phyloP scores from a whole-genome alignment of 2,797 vertebrate genomes.

The Mus spretus region DNA sequence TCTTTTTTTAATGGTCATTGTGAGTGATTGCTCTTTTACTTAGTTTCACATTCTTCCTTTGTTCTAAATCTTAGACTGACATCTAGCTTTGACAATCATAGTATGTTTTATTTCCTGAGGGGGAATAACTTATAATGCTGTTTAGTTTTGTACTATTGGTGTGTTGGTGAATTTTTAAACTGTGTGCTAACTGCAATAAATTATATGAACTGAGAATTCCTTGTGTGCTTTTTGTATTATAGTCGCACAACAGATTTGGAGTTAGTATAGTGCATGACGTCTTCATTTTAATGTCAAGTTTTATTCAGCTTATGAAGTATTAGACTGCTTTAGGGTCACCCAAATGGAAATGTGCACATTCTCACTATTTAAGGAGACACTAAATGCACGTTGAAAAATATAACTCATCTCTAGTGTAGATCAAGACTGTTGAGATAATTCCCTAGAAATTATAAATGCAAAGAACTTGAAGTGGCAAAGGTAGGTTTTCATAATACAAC shows the following conservation, averaged over 20 bases:
- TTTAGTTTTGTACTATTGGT: constrained; percentile 99
- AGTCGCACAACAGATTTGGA: background rate
- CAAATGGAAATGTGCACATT: constrained; percentile 1
- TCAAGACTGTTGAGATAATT: constrained; percentile 43
- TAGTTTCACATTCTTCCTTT: constrained; percentile 93
- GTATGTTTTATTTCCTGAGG: constrained; percentile 99
- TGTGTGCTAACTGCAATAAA: constrained; percentile 99
- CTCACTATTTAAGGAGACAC: constrained; percentile 24
- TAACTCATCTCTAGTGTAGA: background rate
- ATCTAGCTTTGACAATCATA: constrained; percentile 99
- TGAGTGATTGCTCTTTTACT: constrained; percentile 91
- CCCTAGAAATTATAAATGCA: background rate
- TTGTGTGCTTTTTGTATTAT: constrained; percentile 76
- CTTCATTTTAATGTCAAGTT: constrained; percentile 7
- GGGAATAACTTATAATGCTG: constrained; percentile 99
- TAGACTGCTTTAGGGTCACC: constrained; percentile 29
- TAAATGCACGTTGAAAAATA: constrained; percentile 19
- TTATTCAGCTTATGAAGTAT: background rate
- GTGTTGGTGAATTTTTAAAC: constrained; percentile 99
- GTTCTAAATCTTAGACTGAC: constrained; percentile 96
- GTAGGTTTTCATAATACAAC: background rate
- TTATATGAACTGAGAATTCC: constrained; percentile 95
- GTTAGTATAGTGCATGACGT: background rate
- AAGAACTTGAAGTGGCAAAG: constrained; percentile 18
- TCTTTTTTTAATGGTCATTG: constrained; percentile 90